Base-by-base conservation (phyloP, 23 tunicate species). In the Oikopleura dioica region DNA sequence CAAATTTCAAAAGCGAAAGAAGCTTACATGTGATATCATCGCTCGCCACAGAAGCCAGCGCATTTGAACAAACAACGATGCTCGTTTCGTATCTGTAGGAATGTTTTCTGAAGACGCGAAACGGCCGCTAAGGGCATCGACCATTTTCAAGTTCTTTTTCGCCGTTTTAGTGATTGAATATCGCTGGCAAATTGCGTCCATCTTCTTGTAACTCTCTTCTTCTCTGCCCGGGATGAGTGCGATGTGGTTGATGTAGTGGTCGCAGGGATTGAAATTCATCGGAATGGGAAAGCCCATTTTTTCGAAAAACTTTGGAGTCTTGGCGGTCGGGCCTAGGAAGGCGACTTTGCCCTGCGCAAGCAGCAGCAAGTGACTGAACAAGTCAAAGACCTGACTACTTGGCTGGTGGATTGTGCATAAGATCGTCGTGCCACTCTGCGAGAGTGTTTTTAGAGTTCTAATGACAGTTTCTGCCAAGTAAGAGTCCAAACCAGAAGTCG, bases 361-460 rank as follows among this genome's bases (percentile, higher is more conserved):
- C 30, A 63, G 33, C 16, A 63, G 72, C 2, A 63, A 28, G 16
- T 31, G 29, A 28, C 26, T 63, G 26, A 63, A 63, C 33, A 63
- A 28, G 33, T 63, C 72, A 28, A 12, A 63, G 26, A 63, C 72
- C 26, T 63, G 72, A 63, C 32, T 16, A 63, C 86, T 82, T 1
- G 87, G 87, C 38, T 83, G 87, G 63, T 83, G 87, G 5, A 83
- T 83, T 38, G 87, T 83, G 76, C 87, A 87, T 0, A 87, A 68
- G 16, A 87, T 86, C 1, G 95, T 79, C n/a, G 32, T 5, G 16
- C 72, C 72, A 63, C n/a, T 63, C 30, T 63, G 28, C 16, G 72
- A 63, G 4, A 63, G 30, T 2, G 26, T 63, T 63, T 28, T 24
- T 28, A 63, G 72, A 4, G 72, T 63, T 63, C 72, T 23, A 63